Base-by-base conservation (phyloP, 2,113 vertebrate genomes). In the Colius striatus region DNA sequence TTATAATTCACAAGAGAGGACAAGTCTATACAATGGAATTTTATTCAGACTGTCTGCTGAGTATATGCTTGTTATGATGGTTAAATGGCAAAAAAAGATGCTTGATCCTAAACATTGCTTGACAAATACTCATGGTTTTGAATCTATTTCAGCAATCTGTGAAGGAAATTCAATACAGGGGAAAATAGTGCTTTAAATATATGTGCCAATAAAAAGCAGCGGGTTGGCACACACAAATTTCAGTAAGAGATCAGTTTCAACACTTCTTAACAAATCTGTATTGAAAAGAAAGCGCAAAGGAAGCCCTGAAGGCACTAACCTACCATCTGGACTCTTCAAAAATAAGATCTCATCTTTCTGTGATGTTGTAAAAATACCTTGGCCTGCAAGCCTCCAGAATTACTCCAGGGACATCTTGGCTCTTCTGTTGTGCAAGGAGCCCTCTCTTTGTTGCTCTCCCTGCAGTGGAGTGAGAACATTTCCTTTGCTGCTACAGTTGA, bases 281-380 rank as follows among this genome's bases (percentile, higher is more conserved):
- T 41, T 47, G 51, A 65, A 93, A 91, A 77, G 43, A 71, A 87
- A 84, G 32, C 70, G 72, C 17, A 51, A 67, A 61, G 62, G 55
- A 91, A 79, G 57, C 76, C 73, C 50, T 73, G 58, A 73, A 91
- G 20, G 21, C 26, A 65, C 47, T 60, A 80, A 86, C 36, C 38
- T 89, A 73, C 66, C 68, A 41, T 75, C 71, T 76, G 12, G 41
- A 43, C 78, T 51, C 75, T 51, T 77, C 45, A 87, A 89, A 81
- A 91, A 71, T 13, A 87, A 84, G 55, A 86, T 74, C 47, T 92
- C 43, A 9, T 71, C 26, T 90, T 96, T 86, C 87, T 61, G 50
- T 68, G 77, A 34, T 61, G n/a, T 21, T 87, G 55, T 84, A 78
- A 84, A 95, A 94, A 81, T 67, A 81, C n/a, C 86, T 87, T 2